Evolutionary conservation across 2,113 vertebrate genomes (phyloP).

Genomic region (Lipotes vexillifer): DNA sequence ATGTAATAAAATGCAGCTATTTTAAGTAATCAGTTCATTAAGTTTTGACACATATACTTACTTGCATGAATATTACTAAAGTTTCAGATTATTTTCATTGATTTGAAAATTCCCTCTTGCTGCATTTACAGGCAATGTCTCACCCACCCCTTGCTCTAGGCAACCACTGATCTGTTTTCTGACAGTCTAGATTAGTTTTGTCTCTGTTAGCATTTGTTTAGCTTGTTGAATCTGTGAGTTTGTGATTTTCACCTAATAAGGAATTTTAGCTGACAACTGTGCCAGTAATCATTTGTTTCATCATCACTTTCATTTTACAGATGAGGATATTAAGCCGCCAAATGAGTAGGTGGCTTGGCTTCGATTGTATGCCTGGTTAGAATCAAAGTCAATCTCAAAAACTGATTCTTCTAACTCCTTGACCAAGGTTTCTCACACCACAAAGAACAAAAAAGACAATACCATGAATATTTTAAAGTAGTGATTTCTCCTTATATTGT

Average conservation of each 20-base stretch:
- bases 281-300: neutral
- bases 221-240: neutral
- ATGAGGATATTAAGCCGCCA: neutral
- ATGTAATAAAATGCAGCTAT: neutral
- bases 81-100: neutral
- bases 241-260: neutral
- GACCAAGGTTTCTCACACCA: neutral
- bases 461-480: neutral
- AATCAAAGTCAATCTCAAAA: neutral
- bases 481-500: neutral
- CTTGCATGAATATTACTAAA: neutral
- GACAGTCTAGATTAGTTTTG: neutral
- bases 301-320: neutral
- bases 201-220: neutral
- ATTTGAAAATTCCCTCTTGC: neutral
- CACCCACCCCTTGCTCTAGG: fast-evolving
- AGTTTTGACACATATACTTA: neutral
- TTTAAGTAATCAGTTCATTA: neutral
- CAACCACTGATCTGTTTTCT: neutral
- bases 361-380: neutral
- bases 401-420: neutral
- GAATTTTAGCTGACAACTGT: neutral
- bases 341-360: neutral
- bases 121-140: neutral
- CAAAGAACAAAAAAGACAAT: neutral